Percentiles rank a stretch among this genome's conserved stretches.
Conservation (phyloP, 2,113 vertebrate species). For the Microtus montanus region DNA sequence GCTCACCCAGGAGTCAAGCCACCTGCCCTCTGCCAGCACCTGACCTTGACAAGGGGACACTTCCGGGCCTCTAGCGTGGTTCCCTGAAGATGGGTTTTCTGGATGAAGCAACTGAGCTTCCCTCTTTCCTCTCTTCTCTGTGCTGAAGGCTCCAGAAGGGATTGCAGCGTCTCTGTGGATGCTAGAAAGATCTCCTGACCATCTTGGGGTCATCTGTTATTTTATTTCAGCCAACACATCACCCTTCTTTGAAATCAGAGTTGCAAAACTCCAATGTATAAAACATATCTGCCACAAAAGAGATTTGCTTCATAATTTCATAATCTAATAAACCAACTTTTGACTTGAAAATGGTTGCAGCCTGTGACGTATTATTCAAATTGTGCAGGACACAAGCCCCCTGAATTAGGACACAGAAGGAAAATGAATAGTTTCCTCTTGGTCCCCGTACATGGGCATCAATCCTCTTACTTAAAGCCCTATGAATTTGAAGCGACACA, state of each 20-base stretch:
- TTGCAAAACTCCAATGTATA: slow-evolving; percentile 65
- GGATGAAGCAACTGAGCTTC: neutral
- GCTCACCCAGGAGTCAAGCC: neutral
- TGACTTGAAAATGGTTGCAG: slow-evolving; percentile 67
- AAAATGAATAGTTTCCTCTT: slow-evolving; percentile 55
- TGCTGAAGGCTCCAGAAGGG: slow-evolving; percentile 29
- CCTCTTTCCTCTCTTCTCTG: slow-evolving; percentile 15
- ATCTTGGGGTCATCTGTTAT: slow-evolving; percentile 38
- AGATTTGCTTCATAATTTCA: slow-evolving; percentile 73
- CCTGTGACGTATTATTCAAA: slow-evolving; percentile 79
- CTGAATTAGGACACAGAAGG: slow-evolving; percentile 72
- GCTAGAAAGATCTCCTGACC: slow-evolving; percentile 14
- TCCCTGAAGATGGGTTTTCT: neutral
- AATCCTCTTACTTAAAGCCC: slow-evolving; percentile 36
- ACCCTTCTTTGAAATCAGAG: slow-evolving; percentile 50
- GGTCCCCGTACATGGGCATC: neutral
- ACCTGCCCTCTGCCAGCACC: neutral
- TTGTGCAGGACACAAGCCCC: slow-evolving; percentile 64
- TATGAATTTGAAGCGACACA: slow-evolving; percentile 15
- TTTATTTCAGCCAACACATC: slow-evolving; percentile 54
- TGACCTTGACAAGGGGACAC: neutral
- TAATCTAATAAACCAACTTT: slow-evolving; percentile 65
- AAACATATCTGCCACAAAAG: slow-evolving; percentile 69
- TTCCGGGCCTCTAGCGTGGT: neutral
- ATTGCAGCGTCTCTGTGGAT: neutral